Percentiles rank a stretch among this genome's conserved stretches.
Evolutionary conservation across 2,797 vertebrate genomes (phyloP).

Genomic region (Pelodytes ibericus): DNA sequence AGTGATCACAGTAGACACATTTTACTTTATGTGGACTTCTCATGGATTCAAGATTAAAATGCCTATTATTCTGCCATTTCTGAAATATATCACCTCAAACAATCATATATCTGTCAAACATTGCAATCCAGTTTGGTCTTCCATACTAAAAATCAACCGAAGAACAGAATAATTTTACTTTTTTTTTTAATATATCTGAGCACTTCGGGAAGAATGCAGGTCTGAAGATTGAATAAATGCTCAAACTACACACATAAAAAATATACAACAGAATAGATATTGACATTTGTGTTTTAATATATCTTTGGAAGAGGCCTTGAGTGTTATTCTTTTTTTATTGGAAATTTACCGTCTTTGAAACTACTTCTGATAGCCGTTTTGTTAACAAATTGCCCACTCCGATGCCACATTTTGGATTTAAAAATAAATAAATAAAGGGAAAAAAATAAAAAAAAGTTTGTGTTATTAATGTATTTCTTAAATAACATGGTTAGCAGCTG

Average conservation of each 20-base stretch:
- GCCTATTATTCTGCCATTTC: conserved; percentile 66
- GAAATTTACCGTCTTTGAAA: conserved; percentile 49
- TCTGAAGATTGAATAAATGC: conserved; percentile 74
- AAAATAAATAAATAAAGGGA: conserved; percentile 15
- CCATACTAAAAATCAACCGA: conserved; percentile 73
- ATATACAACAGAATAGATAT: conserved; percentile 73
- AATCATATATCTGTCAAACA: conserved; percentile 73
- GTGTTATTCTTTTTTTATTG: conserved; percentile 59
- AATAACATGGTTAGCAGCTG: neutral
- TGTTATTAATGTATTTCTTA: neutral
- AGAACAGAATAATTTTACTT: conserved; percentile 74
- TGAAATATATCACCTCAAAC: conserved; percentile 67
- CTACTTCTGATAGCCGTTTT: conserved; percentile 43
- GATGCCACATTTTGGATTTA: conserved; percentile 26
- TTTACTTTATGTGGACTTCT: conserved; percentile 61
- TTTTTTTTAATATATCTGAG: conserved; percentile 71
- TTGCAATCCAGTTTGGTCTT: conserved; percentile 68
- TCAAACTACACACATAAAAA: conserved; percentile 67
- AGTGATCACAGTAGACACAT: conserved; percentile 58
- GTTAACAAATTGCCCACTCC: conserved; percentile 44
- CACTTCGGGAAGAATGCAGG: conserved; percentile 68
- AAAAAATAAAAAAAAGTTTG: neutral
- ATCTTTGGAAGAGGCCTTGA: conserved; percentile 65
- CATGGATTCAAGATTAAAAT: conserved; percentile 64
- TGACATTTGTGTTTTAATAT: conserved; percentile 73